Base-by-base conservation (phyloP, 2,888 invertebrate genomes). In the Brachypterus glaber region DNA sequence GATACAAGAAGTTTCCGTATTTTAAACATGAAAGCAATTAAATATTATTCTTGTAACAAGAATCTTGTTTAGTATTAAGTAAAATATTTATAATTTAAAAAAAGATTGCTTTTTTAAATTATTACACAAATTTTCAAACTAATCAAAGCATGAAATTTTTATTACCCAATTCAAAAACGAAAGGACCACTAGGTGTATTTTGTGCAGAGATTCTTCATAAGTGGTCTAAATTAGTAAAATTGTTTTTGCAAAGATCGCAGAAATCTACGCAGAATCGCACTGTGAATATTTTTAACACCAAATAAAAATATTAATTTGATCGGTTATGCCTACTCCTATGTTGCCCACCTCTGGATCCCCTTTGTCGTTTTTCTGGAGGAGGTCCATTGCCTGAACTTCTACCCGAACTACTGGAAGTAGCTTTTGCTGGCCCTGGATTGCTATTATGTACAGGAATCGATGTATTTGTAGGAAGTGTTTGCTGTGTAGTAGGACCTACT, bases 261-360 rank as follows among this genome's bases (percentile, higher is more conserved):
- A n/a, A n/a, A n/a, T n/a, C n/a, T n/a, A n/a, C n/a, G n/a, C n/a
- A n/a, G n/a, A n/a, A n/a, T n/a, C 21, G 21, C 9, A 9, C 9
- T 21, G 21, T 21, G 21, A 7, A 7, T 21, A 21, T 21, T 21
- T 21, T 9, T 9, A 9, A 21, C 21, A 21, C 21, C 21, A 7
- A 7, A 21, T 21, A 7, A 21, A 21, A 5, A 21, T 21, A 21
- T 21, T 21, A 9, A 21, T 21, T 7, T 21, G 46, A 43, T 44
- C 57, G 50, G 38, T 56, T 55, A 39, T 57, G 60, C 42, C 62
- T 57, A 48, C 60, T 64, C 41, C 59, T 54, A 51, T 66, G 64
- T 39, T 60, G 64, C 3, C 60, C 62, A 13, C 62, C 61, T 41
- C 63, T 48, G 11, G 58, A 59, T 8, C 62, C 60, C 36, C 65